Evolutionary conservation across 2,888 invertebrate species (phyloP), one percentile per base, ranked within the genome.

Genomic region (Callyntrura sp.): DNA sequence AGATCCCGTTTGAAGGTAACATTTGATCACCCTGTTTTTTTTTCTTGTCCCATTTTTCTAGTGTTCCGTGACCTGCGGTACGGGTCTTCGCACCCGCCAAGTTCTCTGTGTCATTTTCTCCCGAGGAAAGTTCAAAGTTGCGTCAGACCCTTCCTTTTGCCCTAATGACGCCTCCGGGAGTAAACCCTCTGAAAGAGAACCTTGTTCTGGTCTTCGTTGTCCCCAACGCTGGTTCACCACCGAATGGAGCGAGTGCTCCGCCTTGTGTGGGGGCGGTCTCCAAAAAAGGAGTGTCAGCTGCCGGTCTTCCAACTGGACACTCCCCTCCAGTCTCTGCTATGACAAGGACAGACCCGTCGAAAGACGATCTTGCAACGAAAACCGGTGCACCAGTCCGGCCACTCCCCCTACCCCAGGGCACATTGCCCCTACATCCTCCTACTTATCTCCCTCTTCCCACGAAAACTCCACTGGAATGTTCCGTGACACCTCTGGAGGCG

Each of bases 201-300:
- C 95, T 12, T 98, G 98, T 94, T 94, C 94, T 70, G 94, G 95
- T 83, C 92, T 93, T 94, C 94, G 93, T 1, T 97, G 97, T 94
- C 95, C 95, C 0, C 95, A 97, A 0, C 96, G 96, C 91, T 97
- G 97, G 97, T 97, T 96, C 94, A 96, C 96, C 79, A 97, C 97
- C 62, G 96, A 97, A 94, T 97, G 97, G 97, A 95, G 95, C 87
- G 95, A 96, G 96, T 96, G 96, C 93, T 95, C 96, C 6, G 95
- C 94, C 91, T 94, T 95, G 0, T 96, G 96, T 93, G 96, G 95
- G n/a, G 95, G 94, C 5, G 96, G 96, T 11, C 94, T 95, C 45
- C 95, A 96, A 92, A 95, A 95, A 28, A 95, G 96, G 60, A 94
- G 95, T 23, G 95, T 96, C 0, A 95, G 95, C 90, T 96, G 96